These are phyloP conservation scores for Bubo blakistoni DNA, from an alignment of 2,113 vertebrate genomes.

Conservation along the genomic window DNA sequence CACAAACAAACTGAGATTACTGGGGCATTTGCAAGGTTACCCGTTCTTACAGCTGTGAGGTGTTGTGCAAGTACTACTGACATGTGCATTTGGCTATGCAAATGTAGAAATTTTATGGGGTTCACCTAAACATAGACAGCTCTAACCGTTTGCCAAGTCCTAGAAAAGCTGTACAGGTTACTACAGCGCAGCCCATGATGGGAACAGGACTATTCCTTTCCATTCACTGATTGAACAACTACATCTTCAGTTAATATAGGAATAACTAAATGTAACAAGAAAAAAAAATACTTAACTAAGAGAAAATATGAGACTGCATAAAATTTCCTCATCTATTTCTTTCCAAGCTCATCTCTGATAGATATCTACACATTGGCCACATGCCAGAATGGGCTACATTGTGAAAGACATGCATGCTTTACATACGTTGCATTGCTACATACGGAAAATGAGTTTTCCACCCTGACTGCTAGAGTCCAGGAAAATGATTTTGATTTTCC, in stretches of 20 bases:
- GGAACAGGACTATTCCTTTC: background rate
- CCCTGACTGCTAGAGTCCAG: background rate
- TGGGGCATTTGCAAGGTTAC: background rate
- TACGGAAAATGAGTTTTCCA: background rate
- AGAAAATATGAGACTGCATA: background rate
- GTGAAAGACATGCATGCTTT: background rate
- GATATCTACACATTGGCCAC: background rate
- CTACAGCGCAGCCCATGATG: background rate
- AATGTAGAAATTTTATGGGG: background rate
- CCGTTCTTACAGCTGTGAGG: background rate
- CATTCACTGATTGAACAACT: background rate
- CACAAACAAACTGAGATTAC: accelerated
- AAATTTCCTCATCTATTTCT: background rate
- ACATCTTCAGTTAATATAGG: background rate
- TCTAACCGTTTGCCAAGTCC: background rate
- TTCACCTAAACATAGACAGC: background rate
- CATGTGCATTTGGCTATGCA: background rate
- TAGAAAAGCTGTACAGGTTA: background rate
- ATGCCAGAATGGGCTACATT: background rate
- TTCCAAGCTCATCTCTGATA: background rate
- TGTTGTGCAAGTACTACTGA: background rate
- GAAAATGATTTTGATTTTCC: background rate
- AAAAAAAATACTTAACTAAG: background rate
- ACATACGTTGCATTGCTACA: background rate
- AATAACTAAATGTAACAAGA: background rate